Evolutionary conservation across 2,888 invertebrate species (phyloP).

Genomic region (Mythimna impura): DNA sequence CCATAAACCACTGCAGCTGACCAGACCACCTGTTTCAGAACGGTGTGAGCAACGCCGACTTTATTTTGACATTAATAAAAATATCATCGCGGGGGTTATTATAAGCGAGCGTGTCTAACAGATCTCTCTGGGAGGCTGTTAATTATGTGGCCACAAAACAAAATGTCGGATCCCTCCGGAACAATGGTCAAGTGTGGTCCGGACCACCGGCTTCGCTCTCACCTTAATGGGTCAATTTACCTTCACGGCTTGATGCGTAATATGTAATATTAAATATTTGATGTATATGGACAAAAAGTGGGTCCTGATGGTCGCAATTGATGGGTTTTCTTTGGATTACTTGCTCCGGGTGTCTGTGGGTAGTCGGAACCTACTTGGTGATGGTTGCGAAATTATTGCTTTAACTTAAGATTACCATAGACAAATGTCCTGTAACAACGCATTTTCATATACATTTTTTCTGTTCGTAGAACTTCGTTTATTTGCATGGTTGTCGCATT

Average conservation of each 20-base stretch:
- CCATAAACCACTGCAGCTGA: constrained; percentile 27
- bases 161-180: constrained; percentile 82
- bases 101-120: constrained; percentile 89
- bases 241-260: constrained; percentile 74
- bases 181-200: constrained; percentile 87
- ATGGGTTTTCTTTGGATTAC: constrained; percentile 49
- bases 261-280: constrained; percentile 73
- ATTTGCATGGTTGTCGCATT: background rate
- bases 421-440: background rate
- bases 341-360: background rate
- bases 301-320: constrained; percentile 55
- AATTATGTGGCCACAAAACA: constrained; percentile 89
- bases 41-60: constrained; percentile 80
- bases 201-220: constrained; percentile 82
- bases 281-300: constrained; percentile 68
- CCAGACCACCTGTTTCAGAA: constrained; percentile 59
- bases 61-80: constrained; percentile 91
- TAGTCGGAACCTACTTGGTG: background rate
- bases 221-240: constrained; percentile 76
- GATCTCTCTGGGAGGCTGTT: constrained; percentile 89
- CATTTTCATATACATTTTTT: background rate
- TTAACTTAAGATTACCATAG: background rate
- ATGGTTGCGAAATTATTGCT: background rate
- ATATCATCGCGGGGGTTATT: constrained; percentile 89
- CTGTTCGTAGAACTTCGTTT: background rate